Percentiles rank a stretch among this genome's conserved stretches.
These are phyloP conservation scores for Gorsachius magnificus DNA, from an alignment of 2,797 vertebrate genomes.

Conservation along the genomic window DNA sequence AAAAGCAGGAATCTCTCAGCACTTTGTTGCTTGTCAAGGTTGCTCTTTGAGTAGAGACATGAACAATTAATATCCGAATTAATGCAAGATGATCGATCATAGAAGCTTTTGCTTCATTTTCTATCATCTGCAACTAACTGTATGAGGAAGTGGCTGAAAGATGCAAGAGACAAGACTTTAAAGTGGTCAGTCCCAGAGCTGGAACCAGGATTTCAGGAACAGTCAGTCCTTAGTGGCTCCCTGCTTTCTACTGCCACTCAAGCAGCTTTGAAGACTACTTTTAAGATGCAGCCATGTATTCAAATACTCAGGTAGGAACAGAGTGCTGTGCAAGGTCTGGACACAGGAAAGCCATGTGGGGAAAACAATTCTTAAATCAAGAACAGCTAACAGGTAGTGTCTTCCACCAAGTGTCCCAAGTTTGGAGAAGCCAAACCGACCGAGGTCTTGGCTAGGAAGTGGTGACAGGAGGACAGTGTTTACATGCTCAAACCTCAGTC, in stretches of 20 bases:
- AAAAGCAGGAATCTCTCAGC: background rate
- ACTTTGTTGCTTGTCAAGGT: background rate
- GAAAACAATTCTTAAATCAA: background rate
- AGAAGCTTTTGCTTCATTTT: background rate
- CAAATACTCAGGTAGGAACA: background rate
- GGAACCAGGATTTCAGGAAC: background rate
- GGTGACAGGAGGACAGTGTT: background rate
- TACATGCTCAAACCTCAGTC: accelerated
- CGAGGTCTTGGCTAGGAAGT: background rate
- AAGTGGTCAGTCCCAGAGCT: background rate
- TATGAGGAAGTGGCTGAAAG: background rate
- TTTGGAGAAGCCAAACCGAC: background rate
- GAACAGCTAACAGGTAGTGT: background rate
- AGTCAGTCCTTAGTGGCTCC: background rate
- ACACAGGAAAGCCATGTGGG: background rate
- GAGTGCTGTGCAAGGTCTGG: background rate
- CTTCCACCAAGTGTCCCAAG: background rate
- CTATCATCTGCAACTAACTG: background rate
- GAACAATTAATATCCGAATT: background rate
- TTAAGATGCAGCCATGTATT: background rate
- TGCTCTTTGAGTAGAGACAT: background rate
- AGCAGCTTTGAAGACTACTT: background rate
- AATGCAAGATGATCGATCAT: background rate
- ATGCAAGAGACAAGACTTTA: background rate
- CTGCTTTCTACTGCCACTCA: background rate